Percentiles rank a stretch among this genome's conserved stretches.
Evolutionary conservation across 1,140 invertebrate genomes (phyloP).

Genomic region (Chlorops oryzae): DNA sequence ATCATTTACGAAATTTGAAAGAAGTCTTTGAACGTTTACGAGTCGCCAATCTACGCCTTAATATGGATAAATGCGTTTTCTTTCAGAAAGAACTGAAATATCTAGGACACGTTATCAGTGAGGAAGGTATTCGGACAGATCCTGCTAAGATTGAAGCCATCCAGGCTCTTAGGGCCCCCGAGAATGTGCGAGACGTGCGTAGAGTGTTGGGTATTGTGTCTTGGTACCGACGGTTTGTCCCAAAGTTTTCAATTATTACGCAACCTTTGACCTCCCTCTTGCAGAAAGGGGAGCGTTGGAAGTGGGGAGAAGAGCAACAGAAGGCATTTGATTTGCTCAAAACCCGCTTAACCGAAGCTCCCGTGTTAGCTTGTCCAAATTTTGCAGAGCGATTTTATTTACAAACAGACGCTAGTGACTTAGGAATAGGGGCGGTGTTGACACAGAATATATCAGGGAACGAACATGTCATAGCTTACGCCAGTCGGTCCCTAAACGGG

Average conservation of each 20-base stretch:
- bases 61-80: too few relatives aligned
- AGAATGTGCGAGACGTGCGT: not conserved
- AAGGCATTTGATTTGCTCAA: conserved; percentile 4
- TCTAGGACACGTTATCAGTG: too few relatives aligned
- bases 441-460: conserved; percentile 16
- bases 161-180: too few relatives aligned
- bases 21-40: too few relatives aligned
- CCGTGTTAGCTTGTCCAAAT: conserved; percentile 8
- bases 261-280: not conserved
- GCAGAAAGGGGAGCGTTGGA: not conserved
- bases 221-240: conserved; percentile 7
- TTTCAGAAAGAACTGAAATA: too few relatives aligned
- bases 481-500: conserved; percentile 1
- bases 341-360: not conserved
- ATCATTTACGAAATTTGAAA: too few relatives aligned
- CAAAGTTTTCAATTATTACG: not conserved
- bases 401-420: conserved; percentile 25
- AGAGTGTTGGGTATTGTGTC: conserved; percentile 4
- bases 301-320: not conserved
- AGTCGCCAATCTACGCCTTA: too few relatives aligned
- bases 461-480: conserved; percentile 14
- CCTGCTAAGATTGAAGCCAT: too few relatives aligned
- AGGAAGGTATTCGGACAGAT: too few relatives aligned
- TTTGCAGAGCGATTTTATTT: not conserved
- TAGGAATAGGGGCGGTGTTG: conserved; percentile 25